Conservation (phyloP, 2,888 invertebrate genomes). For the Heliconius aoede region DNA sequence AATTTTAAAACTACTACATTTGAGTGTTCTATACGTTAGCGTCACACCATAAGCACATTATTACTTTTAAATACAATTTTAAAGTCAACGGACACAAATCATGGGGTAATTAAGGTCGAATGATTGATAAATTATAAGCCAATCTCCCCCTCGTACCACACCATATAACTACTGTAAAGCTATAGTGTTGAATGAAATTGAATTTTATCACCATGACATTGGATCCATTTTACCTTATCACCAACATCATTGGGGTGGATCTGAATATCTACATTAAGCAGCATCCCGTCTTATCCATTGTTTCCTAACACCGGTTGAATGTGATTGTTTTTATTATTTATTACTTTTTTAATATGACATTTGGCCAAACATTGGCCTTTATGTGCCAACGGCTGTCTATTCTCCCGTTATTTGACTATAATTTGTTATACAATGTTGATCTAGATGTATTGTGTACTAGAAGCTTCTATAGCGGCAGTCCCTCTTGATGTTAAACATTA, state of each 20-base stretch:
- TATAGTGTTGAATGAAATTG: not conserved
- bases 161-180: conserved; percentile 41
- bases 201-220: conserved; percentile 15
- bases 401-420: conserved; percentile 14
- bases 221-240: not conserved
- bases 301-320: conserved; percentile 45
- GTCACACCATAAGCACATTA: conserved; percentile 1
- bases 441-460: conserved; percentile 21
- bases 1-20: too few species aligned
- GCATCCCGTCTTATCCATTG: conserved; percentile 46
- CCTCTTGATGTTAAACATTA: conserved; percentile 3
- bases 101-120: conserved; percentile 44
- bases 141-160: conserved; percentile 41
- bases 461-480: not conserved
- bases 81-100: conserved; percentile 45
- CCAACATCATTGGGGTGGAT: conserved; percentile 26
- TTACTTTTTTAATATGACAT: conserved; percentile 45
- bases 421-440: conserved; percentile 24
- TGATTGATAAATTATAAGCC: conserved; percentile 45
- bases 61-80: conserved; percentile 32
- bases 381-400: conserved; percentile 32
- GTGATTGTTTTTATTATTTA: conserved; percentile 48
- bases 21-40: not conserved
- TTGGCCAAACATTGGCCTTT: conserved; percentile 43
- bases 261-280: conserved; percentile 53